These are phyloP conservation scores for Aphidoletes aphidimyza DNA, from an alignment of 2,888 invertebrate genomes.

Conservation along the genomic window DNA sequence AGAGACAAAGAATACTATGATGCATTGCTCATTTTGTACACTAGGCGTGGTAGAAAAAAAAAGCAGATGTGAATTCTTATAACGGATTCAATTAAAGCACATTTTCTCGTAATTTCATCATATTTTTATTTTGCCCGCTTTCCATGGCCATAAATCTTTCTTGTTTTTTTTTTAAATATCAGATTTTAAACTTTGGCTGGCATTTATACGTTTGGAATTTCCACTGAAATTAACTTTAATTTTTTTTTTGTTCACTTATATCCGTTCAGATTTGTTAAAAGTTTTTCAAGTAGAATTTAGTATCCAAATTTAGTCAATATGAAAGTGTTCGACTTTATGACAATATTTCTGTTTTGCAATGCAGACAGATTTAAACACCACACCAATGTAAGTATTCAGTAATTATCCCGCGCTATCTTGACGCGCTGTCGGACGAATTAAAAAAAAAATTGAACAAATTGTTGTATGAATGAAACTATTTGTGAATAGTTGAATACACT, in stretches of 20 bases:
- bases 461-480: constrained; percentile 31
- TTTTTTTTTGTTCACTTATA: no score
- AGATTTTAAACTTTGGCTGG: background rate
- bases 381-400: background rate
- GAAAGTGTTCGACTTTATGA: no score
- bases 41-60: constrained; percentile 47
- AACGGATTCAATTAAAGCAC: constrained; percentile 47
- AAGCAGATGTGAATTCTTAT: constrained; percentile 42
- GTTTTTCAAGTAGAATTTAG: no score
- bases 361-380: no score
- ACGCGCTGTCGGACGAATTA: background rate
- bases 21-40: constrained; percentile 46
- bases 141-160: background rate
- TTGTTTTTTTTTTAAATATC: background rate
- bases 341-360: no score
- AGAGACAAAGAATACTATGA: constrained; percentile 49
- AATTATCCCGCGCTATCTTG: background rate
- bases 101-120: constrained; percentile 27
- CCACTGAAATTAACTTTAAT: background rate
- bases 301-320: no score
- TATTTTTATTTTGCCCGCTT: background rate
- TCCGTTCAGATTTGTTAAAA: no score
- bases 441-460: no score
- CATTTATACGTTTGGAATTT: background rate
- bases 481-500: background rate